Percentiles rank a stretch among this genome's conserved stretches.
Evolutionary conservation across 2,797 vertebrate species (phyloP).

Genomic region (Molossus alvarezi): DNA sequence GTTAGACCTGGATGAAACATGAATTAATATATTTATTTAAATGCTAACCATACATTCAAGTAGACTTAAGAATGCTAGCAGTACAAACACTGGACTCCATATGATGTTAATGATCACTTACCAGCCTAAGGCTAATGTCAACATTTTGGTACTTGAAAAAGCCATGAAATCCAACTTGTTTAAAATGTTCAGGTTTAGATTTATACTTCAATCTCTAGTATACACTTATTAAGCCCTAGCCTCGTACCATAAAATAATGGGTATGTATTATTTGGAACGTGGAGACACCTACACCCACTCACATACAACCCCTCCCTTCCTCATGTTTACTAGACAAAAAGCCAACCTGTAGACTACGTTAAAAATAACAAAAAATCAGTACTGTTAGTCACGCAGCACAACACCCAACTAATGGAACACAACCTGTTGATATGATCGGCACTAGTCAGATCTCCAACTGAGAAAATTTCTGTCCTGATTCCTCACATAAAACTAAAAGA

Average conservation of each 20-base stretch:
- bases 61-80: slow-evolving; percentile 61
- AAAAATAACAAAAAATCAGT: not conserved
- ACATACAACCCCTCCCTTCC: not conserved
- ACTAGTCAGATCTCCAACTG: not conserved
- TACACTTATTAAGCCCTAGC: slow-evolving; percentile 60
- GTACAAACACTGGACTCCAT: slow-evolving; percentile 64
- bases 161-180: slow-evolving; percentile 53
- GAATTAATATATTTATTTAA: slow-evolving; percentile 40
- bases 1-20: slow-evolving; percentile 66
- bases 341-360: slow-evolving; percentile 10
- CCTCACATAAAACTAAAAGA: slow-evolving; percentile 61
- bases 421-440: not conserved
- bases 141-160: not conserved
- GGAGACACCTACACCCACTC: not conserved
- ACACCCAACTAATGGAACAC: not conserved
- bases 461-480: slow-evolving; percentile 17
- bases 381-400: not conserved
- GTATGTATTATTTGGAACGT: not conserved
- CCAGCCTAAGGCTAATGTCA: not conserved
- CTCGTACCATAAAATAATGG: slow-evolving; percentile 77
- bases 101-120: not conserved
- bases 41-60: slow-evolving; percentile 73
- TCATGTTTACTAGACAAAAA: slow-evolving; percentile 51
- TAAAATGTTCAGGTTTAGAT: not conserved
- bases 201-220: slow-evolving; percentile 50